Evolutionary conservation across 2,797 vertebrate species (phyloP).

Genomic region (Acanthopagrus latus): DNA sequence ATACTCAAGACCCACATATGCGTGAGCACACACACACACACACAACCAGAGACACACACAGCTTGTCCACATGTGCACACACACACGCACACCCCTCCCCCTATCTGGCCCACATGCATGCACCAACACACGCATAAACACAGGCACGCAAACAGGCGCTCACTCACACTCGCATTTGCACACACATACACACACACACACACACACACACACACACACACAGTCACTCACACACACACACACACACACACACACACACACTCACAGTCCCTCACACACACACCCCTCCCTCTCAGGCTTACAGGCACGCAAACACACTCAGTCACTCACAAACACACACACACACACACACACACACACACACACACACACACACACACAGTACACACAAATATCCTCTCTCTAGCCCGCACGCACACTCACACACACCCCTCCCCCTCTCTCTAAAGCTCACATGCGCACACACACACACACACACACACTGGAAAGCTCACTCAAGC

Average conservation of each 20-base stretch:
- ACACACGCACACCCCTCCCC: constrained; percentile 29
- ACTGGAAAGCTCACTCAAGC: constrained; percentile 59
- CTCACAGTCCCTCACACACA: constrained; percentile 27
- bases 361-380: constrained; percentile 55
- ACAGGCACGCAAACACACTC: constrained; percentile 61
- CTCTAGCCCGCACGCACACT: constrained; percentile 75
- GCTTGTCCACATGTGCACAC: constrained; percentile 14
- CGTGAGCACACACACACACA: constrained; percentile 57
- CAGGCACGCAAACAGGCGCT: constrained; percentile 11
- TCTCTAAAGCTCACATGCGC: constrained; percentile 48
- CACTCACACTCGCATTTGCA: constrained; percentile 42
- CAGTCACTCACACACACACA: constrained; percentile 19
- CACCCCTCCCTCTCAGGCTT: constrained; percentile 56
- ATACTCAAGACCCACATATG: constrained; percentile 75
- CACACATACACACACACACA: constrained; percentile 62
- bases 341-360: constrained; percentile 59
- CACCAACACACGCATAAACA: constrained; percentile 36
- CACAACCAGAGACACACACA: constrained; percentile 33
- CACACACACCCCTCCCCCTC: constrained; percentile 53
- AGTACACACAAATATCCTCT: constrained; percentile 75
- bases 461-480: constrained; percentile 34
- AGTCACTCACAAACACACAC: constrained; percentile 15
- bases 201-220: constrained; percentile 45
- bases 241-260: constrained; percentile 49
- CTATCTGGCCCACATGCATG: constrained; percentile 32